phyloP scores from a whole-genome alignment of 2,888 invertebrate species.

The Pheosia gnoma region DNA sequence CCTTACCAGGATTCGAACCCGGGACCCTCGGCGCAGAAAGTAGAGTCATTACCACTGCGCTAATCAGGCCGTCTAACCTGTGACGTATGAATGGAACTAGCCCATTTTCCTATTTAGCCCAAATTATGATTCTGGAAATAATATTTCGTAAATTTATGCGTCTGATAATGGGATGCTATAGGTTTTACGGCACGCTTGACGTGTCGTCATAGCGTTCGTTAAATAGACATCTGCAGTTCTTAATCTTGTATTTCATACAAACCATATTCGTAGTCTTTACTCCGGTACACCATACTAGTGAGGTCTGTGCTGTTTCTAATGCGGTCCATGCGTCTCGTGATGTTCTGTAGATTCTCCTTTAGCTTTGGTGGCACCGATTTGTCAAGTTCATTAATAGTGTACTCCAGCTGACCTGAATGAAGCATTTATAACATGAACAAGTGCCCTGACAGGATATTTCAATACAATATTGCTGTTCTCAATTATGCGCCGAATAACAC shows the following conservation, averaged over 20 bases:
- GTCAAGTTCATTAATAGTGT: conserved; percentile 75
- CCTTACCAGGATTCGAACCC: too few relatives aligned
- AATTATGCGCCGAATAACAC: conserved; percentile 10
- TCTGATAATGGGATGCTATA: too few relatives aligned
- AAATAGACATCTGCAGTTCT: too few relatives aligned
- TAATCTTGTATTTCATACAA: conserved; percentile 25
- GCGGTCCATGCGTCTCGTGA: conserved; percentile 74
- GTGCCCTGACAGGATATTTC: conserved; percentile 1
- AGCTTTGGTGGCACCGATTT: conserved; percentile 70
- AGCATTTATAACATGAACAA: neutral
- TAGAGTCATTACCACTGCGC: too few relatives aligned
- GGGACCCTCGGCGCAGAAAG: too few relatives aligned
- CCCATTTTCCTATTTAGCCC: too few relatives aligned
- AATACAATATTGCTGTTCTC: neutral
- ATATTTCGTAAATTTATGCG: too few relatives aligned
- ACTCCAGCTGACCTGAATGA: conserved; percentile 70
- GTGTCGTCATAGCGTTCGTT: too few relatives aligned
- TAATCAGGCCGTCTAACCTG: too few relatives aligned
- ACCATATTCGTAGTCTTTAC: conserved; percentile 80
- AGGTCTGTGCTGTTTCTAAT: conserved; percentile 62
- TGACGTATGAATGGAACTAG: too few relatives aligned
- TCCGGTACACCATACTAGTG: conserved; percentile 62
- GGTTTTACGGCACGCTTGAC: too few relatives aligned
- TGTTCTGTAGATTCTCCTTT: conserved; percentile 71
- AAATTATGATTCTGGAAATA: too few relatives aligned